A percentile compares a stretch with the other conserved stretches of the same genome.
phyloP scores from a whole-genome alignment of 2,888 invertebrate genomes.

The Chrysopilus asiliformis region DNA sequence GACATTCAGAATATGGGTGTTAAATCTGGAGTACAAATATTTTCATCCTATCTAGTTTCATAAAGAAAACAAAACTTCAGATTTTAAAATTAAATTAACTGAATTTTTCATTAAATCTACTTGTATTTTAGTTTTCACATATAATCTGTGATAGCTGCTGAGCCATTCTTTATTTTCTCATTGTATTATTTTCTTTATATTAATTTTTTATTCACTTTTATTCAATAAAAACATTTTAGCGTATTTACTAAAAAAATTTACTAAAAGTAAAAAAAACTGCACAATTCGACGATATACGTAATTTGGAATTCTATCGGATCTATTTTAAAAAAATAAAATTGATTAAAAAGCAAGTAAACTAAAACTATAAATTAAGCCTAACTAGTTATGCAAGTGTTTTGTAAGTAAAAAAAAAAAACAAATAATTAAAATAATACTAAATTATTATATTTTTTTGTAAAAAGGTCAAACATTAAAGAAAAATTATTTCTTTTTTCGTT shows the following conservation, averaged over 20 bases:
- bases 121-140: too few species aligned
- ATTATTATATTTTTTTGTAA: not conserved
- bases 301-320: conserved; percentile 16
- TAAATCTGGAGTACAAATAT: too few species aligned
- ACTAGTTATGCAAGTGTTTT: conserved; percentile 5
- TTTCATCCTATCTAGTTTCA: too few species aligned
- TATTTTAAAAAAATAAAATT: conserved; percentile 6
- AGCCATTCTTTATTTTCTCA: too few species aligned
- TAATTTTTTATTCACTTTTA: not conserved
- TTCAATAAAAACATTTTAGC: not conserved
- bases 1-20: too few species aligned
- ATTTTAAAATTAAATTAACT: too few species aligned
- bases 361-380: conserved; percentile 8
- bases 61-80: too few species aligned
- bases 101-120: too few species aligned
- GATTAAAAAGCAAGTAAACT: conserved; percentile 2
- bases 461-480: not conserved
- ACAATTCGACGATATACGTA: conserved; percentile 20
- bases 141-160: too few species aligned
- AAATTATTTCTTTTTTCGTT: not conserved
- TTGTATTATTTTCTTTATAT: too few species aligned
- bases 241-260: not conserved
- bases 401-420: conserved; percentile 2
- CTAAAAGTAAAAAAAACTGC: conserved; percentile 3
- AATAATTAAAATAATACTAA: not conserved